Evolutionary conservation across 1,140 invertebrate species (phyloP).

Genomic region (Mesaphorura yosii): DNA sequence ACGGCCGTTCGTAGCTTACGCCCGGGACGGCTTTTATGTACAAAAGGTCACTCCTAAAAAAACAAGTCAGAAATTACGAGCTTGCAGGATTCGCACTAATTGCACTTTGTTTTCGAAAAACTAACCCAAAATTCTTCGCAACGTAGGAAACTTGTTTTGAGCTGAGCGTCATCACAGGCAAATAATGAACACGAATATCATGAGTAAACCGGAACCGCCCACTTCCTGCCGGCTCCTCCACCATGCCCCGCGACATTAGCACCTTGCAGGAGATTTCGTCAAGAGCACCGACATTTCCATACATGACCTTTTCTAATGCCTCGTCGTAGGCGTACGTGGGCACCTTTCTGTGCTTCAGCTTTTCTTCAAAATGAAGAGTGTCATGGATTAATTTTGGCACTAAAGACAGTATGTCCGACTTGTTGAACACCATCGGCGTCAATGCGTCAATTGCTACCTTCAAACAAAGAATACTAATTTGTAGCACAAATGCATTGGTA

Average conservation of each 20-base stretch:
- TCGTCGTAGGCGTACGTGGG: constrained; percentile 23
- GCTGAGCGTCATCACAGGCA: constrained; percentile 18
- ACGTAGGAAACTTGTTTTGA: constrained; percentile 13
- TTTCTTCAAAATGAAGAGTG: constrained; percentile 14
- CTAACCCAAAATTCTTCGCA: constrained; percentile 23
- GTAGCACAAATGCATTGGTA: too few relatives aligned
- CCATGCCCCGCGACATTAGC: constrained; percentile 21
- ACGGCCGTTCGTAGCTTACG: constrained; percentile 17
- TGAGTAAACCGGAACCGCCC: constrained; percentile 23
- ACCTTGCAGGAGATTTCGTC: constrained; percentile 20
- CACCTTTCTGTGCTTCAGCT: constrained; percentile 1
- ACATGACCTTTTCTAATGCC: constrained; percentile 16
- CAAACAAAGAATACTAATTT: too few relatives aligned
- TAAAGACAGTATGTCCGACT: constrained; percentile 10
- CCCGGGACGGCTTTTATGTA: constrained; percentile 21
- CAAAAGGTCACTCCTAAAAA: constrained; percentile 21
- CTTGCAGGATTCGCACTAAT: background rate
- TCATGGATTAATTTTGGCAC: constrained; percentile 17
- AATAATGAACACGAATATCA: constrained; percentile 27
- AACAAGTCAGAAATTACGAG: too few relatives aligned
- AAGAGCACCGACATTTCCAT: constrained; percentile 15
- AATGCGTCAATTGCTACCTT: constrained; percentile 27
- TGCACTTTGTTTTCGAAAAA: background rate
- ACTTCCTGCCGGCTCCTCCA: constrained; percentile 13
- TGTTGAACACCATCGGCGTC: constrained; percentile 16